Conservation (phyloP, 2,888 invertebrate species). For the Drosophila pullipes region DNA sequence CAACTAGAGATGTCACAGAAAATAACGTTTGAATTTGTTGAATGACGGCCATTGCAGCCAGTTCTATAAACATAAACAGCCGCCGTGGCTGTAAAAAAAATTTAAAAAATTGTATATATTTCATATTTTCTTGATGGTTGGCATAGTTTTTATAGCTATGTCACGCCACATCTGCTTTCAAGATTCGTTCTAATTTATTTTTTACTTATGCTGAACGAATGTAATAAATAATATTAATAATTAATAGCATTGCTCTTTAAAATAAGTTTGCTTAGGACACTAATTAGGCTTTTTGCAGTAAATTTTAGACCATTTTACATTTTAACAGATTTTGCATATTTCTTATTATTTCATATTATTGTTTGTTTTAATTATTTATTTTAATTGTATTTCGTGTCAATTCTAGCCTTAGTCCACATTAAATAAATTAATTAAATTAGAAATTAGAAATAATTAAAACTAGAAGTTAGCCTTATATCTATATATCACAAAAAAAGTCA, state of each 20-base stretch:
- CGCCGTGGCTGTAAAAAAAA: background rate
- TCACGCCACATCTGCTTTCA: background rate
- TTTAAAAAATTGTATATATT: background rate
- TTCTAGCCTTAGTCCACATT: too few species aligned
- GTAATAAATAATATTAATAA: background rate
- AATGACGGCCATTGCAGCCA: background rate
- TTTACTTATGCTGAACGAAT: background rate
- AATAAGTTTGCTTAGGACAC: background rate
- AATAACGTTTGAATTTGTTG: background rate
- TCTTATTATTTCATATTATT: background rate
- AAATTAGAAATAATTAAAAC: too few species aligned
- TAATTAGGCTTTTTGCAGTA: background rate
- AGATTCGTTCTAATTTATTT: background rate
- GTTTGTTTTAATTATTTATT: too few species aligned
- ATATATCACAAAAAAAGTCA: background rate
- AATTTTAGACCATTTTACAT: background rate
- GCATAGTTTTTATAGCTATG: background rate
- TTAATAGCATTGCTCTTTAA: background rate
- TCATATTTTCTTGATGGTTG: background rate
- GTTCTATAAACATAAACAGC: background rate
- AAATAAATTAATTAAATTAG: too few species aligned
- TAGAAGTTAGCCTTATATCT: too few species aligned
- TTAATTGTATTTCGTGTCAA: too few species aligned
- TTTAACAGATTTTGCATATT: background rate
- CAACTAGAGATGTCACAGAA: background rate